These are phyloP conservation scores for Vipera ursinii DNA, from an alignment of 2,797 vertebrate species.

Conservation along the genomic window DNA sequence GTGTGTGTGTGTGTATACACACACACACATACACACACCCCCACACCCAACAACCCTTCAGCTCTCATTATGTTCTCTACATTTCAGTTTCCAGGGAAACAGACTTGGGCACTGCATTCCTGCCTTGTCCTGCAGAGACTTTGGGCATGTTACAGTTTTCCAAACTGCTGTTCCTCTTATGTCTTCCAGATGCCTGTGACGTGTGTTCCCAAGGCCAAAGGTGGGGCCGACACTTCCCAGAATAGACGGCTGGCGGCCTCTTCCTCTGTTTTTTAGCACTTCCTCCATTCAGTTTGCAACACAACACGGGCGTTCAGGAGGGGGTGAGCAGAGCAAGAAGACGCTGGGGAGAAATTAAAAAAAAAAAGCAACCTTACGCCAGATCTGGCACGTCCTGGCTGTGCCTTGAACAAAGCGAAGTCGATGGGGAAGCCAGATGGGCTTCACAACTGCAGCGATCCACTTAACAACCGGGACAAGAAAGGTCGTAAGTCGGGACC, in stretches of 20 bases:
- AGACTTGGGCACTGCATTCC: slow-evolving; percentile 32
- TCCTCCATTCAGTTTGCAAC: not conserved
- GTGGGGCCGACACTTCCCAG: slow-evolving; percentile 71
- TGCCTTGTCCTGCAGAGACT: slow-evolving; percentile 56
- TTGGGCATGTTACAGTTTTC: slow-evolving; percentile 62
- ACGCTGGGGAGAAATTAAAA: not conserved
- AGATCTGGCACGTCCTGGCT: not conserved
- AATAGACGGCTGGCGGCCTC: slow-evolving; percentile 44
- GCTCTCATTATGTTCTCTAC: slow-evolving; percentile 46
- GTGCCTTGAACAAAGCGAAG: too few relatives aligned
- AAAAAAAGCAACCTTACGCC: not conserved
- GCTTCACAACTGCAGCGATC: too few relatives aligned
- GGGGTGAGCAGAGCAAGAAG: not conserved
- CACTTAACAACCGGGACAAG: too few relatives aligned
- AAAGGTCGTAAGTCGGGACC: too few relatives aligned
- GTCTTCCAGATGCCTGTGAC: slow-evolving; percentile 84
- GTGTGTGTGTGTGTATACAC: too few relatives aligned
- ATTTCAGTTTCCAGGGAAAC: slow-evolving; percentile 72
- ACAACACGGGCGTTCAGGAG: not conserved
- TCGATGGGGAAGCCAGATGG: too few relatives aligned
- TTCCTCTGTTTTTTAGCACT: not conserved
- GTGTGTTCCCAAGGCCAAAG: slow-evolving; percentile 61
- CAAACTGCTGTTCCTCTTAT: slow-evolving; percentile 63
- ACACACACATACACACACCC: too few relatives aligned
- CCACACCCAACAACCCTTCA: not conserved